These are phyloP conservation scores for Melanotaenia nigrans DNA, from an alignment of 2,797 vertebrate species.

Conservation along the genomic window DNA sequence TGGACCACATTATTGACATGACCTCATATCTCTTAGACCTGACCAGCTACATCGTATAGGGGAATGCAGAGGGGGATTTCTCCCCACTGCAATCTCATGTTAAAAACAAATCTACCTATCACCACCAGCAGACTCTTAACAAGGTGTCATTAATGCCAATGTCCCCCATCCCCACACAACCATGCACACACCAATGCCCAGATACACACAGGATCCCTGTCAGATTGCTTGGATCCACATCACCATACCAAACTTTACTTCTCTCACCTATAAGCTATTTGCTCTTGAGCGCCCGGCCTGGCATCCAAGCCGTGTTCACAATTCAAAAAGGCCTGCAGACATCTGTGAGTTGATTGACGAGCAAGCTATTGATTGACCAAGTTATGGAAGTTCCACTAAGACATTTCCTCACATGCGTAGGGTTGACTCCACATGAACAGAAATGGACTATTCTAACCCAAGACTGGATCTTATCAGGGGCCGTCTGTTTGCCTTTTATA, in stretches of 20 bases:
- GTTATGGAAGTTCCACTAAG: conserved; percentile 56
- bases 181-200: conserved; percentile 37
- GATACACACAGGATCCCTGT: conserved; percentile 49
- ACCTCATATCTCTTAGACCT: conserved; percentile 97
- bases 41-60: conserved; percentile 98
- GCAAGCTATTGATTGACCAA: conserved; percentile 38
- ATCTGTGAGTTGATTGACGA: conserved; percentile 58
- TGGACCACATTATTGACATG: conserved; percentile 98
- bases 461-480: conserved; percentile 56
- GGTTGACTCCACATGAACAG: conserved; percentile 59
- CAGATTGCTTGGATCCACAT: conserved; percentile 58
- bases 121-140: conserved; percentile 74
- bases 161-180: conserved; percentile 52
- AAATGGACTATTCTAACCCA: conserved; percentile 51
- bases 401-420: conserved; percentile 49
- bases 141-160: conserved; percentile 62
- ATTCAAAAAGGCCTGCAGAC: conserved; percentile 60
- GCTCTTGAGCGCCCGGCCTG: conserved; percentile 73
- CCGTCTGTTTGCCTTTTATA: conserved; percentile 44
- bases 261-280: conserved; percentile 75
- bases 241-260: conserved; percentile 52
- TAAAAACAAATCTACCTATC: conserved; percentile 77
- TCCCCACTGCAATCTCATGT: conserved; percentile 54
- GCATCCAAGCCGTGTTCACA: conserved; percentile 73
- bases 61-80: conserved; percentile 54